phyloP scores from a whole-genome alignment of 2,113 vertebrate genomes.

The Abramis brama region DNA sequence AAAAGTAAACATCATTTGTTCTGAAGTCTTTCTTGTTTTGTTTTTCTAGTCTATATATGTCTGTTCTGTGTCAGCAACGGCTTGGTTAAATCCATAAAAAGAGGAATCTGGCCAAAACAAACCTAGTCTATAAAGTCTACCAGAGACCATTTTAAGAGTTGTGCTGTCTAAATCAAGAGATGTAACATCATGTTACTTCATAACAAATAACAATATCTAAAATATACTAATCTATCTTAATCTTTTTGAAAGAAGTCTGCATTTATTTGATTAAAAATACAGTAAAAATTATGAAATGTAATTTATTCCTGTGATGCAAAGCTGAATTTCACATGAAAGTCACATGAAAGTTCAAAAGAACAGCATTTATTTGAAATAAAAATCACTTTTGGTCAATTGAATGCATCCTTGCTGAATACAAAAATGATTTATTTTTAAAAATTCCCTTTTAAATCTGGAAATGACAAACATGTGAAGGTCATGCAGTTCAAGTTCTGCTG shows the following conservation, averaged over 20 bases:
- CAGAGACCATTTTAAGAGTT: neutral
- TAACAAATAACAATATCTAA: neutral
- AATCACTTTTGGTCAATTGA: neutral
- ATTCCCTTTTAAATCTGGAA: neutral
- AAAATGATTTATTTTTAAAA: neutral
- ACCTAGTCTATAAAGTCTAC: neutral
- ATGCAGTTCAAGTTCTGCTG: neutral
- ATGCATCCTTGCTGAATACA: neutral
- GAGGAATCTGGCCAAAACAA: neutral
- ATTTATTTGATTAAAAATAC: too few species aligned
- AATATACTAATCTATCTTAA: too few species aligned
- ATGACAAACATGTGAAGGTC: neutral
- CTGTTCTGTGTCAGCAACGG: neutral
- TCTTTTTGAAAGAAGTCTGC: too few species aligned
- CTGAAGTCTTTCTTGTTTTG: neutral
- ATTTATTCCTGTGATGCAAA: neutral
- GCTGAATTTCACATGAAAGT: neutral
- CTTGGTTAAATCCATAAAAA: neutral
- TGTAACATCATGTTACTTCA: neutral
- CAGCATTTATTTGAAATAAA: neutral
- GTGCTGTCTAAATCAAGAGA: neutral
- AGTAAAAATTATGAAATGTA: neutral
- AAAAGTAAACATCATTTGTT: neutral
- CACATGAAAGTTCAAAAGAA: neutral
- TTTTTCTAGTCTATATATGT: neutral